Evolutionary conservation across 2,113 vertebrate species (phyloP), one percentile per base, ranked within the genome.

Genomic region (Heterochromis multidens): DNA sequence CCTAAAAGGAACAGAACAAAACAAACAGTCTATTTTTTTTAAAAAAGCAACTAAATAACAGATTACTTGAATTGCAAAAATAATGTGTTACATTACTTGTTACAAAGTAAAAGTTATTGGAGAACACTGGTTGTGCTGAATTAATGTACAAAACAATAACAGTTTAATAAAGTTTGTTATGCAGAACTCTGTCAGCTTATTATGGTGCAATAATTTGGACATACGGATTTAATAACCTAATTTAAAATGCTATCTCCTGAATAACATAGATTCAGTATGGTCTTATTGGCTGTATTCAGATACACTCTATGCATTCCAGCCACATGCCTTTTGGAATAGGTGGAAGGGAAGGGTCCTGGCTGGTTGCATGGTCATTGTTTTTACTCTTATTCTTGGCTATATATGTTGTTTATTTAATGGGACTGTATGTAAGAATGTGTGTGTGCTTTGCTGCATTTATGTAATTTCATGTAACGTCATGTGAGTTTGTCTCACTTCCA

Each of bases 321-420:
- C 57, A 57, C 80, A 67, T 81, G 81, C 72, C 84, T 90, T 77
- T 74, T 88, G 88, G 83, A 93, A 91, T 91, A 87, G 91, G 89
- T 93, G 92, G 94, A 93, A 93, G 92, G 92, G 93, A 93, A 92
- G 94, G 92, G 92, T 87, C 85, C 83, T 86, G 90, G 79, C 85
- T 81, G 84, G 52, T 87, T 81, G 43, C 87, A 49, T 43, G 54
- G 40, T 89, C 93, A 94, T 95, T 94, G 93, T 95, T 94, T 74
- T 91, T 46, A 23, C 57, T 65, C 81, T 86, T 92, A 92, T 94
- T 94, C 91, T 89, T 90, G 81, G 90, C 81, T 70, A 76, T 91
- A 90, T 60, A 31, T 90, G 91, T 89, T 82, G 59, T 86, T 89
- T 82, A 84, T 88, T 88, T 91, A 80, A 84, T 62, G 17, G 56